These are phyloP conservation scores for Galeopsomyia nigrocyanea DNA, from an alignment of 2,888 invertebrate genomes.

Conservation along the genomic window DNA sequence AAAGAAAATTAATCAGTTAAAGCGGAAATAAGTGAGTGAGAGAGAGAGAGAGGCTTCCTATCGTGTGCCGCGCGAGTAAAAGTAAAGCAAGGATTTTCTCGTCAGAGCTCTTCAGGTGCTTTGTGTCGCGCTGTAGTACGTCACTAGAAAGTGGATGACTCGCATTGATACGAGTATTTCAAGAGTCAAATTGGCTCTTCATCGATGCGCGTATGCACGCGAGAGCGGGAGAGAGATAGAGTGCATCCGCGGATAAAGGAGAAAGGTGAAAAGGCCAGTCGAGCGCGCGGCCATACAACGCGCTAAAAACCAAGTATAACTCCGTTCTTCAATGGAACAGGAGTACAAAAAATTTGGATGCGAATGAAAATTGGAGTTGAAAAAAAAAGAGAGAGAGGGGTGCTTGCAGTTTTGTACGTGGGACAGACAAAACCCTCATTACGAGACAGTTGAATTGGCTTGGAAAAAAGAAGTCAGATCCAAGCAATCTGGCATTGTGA, in stretches of 20 bases:
- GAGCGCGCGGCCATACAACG: too few species aligned
- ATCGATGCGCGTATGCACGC: neutral
- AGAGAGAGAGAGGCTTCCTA: too few species aligned
- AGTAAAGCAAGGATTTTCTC: conserved; percentile 21
- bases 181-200: conserved; percentile 17
- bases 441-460: conserved; percentile 21
- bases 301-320: too few species aligned
- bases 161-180: conserved; percentile 6
- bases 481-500: conserved; percentile 21
- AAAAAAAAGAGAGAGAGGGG: neutral
- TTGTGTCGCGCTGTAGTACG: neutral
- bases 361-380: too few species aligned
- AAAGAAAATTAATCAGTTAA: conserved; percentile 26
- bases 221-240: neutral
- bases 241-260: neutral
- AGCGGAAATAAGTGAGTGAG: neutral
- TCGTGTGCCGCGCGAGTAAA: neutral
- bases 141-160: neutral
- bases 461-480: neutral
- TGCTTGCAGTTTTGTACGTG: neutral
- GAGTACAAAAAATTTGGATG: too few species aligned
- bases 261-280: neutral
- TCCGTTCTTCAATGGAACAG: too few species aligned
- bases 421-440: neutral
- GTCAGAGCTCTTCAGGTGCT: conserved; percentile 8